phyloP scores from a whole-genome alignment of 2,888 invertebrate species.

The Himalopsyche kuldschensis region DNA sequence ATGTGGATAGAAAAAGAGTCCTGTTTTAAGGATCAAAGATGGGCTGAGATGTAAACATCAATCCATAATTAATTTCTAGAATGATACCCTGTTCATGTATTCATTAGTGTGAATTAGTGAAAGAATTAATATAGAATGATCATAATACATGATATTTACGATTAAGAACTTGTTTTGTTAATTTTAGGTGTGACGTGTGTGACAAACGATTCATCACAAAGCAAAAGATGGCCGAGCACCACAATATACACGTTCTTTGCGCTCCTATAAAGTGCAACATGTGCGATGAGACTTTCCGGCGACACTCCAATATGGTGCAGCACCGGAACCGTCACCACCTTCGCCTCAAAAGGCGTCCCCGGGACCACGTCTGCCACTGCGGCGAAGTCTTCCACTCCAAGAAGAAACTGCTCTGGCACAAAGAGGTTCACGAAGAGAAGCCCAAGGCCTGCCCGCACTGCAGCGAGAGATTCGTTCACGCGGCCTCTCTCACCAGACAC shows the following conservation, averaged over 20 bases:
- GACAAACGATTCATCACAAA: constrained; percentile 81
- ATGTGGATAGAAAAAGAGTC: too few species aligned
- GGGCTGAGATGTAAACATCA: too few species aligned
- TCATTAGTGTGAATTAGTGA: too few species aligned
- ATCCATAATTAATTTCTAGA: too few species aligned
- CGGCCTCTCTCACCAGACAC: constrained; percentile 80
- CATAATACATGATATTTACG: too few species aligned
- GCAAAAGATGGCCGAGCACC: constrained; percentile 80
- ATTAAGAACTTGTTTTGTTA: too few species aligned
- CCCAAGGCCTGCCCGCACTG: constrained; percentile 85
- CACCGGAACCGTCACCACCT: constrained; percentile 80
- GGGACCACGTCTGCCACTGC: constrained; percentile 76
- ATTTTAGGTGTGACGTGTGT: constrained; percentile 71
- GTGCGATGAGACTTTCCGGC: constrained; percentile 78
- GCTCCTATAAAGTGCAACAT: constrained; percentile 78
- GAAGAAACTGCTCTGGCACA: constrained; percentile 83
- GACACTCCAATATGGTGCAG: constrained; percentile 83
- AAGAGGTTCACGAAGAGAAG: constrained; percentile 79
- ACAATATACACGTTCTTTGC: constrained; percentile 80
- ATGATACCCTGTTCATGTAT: too few species aligned
- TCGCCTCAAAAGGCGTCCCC: constrained; percentile 67
- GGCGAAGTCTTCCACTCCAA: constrained; percentile 82
- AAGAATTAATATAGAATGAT: too few species aligned
- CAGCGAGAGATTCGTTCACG: constrained; percentile 84
- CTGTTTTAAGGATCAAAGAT: too few species aligned